Evolutionary conservation across 2,113 vertebrate genomes (phyloP), one percentile per base, ranked within the genome.

Genomic region (Gopherus flavomarginatus): DNA sequence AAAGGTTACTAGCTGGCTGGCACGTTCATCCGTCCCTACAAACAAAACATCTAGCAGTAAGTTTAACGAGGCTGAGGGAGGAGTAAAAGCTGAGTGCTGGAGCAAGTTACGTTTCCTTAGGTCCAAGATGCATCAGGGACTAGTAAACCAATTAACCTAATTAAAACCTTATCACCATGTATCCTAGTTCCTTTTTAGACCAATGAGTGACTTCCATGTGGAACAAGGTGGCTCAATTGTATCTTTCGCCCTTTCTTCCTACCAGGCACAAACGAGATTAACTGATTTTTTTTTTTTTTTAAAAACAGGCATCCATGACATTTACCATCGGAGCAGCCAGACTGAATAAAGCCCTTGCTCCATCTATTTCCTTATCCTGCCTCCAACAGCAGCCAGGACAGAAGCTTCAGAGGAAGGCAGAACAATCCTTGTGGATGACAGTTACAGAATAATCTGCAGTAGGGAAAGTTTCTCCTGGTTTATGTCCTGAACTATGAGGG

Each of bases 141-240:
- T 83, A 94, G 57, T 49, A 49, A 49, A 49, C 11, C 47, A 49
- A 49, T 49, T 49, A 49, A 49, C 47, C 47, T 49, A 49, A 49
- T 49, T 49, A 49, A 49, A 49, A 49, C 47, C 47, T 49, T 49
- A 49, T 49, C 13, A 87, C 79, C 86, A 97, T 93, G 95, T 94
- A 95, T 92, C 88, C 90, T 85, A 92, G 44, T 92, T 92, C 82
- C 86, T 78, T 90, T 89, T 87, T 89, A 69, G 88, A 94, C 90
- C 50, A 96, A 42, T n/a, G 57, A 57, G 81, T 77, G 52, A 38
- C 72, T 27, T 27, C 19, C 11, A 82, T 47, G 78, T 59, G 31
- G 77, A 24, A 79, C 3, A 77, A 42, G 31, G 17, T 10, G 24
- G 83, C 83, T 87, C 82, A 75, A 12, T 1, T 82, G 72, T 35